These are phyloP conservation scores for Xylocampa areola DNA, from an alignment of 2,888 invertebrate species.

Conservation along the genomic window DNA sequence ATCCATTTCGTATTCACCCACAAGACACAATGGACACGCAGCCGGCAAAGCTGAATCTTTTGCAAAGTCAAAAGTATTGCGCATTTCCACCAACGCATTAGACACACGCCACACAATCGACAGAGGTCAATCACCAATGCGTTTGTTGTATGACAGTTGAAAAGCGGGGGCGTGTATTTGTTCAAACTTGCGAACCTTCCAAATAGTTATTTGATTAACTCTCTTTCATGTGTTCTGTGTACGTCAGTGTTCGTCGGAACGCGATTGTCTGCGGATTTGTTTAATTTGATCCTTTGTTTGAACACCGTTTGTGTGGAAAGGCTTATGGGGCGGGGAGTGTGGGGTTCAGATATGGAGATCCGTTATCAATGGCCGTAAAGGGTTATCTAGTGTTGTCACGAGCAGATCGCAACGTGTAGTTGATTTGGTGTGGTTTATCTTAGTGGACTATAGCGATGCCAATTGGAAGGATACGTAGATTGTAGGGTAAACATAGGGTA, in stretches of 20 bases:
- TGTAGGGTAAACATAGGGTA: too few species aligned
- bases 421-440: conserved; percentile 63
- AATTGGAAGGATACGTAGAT: conserved; percentile 6
- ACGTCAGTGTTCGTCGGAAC: conserved; percentile 75
- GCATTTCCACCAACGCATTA: conserved; percentile 80
- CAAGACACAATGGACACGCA: conserved; percentile 58
- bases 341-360: conserved; percentile 76
- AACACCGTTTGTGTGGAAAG: conserved; percentile 83
- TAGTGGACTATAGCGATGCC: conserved; percentile 18
- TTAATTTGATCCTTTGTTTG: conserved; percentile 89
- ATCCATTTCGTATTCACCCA: conserved; percentile 20
- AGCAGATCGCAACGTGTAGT: conserved; percentile 77
- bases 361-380: conserved; percentile 72
- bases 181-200: conserved; percentile 71
- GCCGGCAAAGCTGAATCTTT: conserved; percentile 79
- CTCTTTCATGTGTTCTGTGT: conserved; percentile 81
- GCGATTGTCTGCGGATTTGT: conserved; percentile 87
- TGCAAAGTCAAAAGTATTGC: conserved; percentile 75
- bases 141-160: conserved; percentile 81
- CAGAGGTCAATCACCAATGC: conserved; percentile 83
- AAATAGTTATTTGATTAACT: conserved; percentile 88
- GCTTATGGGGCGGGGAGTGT: conserved; percentile 72
- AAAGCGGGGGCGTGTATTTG: conserved; percentile 80
- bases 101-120: conserved; percentile 67
- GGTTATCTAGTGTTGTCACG: conserved; percentile 81